These are phyloP conservation scores for Prunella strophiata DNA, from an alignment of 2,797 vertebrate genomes.

Conservation along the genomic window DNA sequence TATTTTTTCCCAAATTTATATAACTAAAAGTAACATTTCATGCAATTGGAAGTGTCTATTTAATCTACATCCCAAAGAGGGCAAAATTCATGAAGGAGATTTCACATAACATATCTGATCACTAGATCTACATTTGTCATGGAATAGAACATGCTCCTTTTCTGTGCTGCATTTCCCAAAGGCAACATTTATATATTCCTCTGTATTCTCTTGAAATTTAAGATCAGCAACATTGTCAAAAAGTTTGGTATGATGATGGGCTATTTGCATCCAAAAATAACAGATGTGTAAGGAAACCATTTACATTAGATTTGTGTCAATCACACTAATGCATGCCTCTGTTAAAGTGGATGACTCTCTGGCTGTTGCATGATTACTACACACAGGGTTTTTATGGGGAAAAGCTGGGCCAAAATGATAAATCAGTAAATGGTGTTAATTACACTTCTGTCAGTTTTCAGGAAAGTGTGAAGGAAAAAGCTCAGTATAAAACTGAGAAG, in stretches of 20 bases:
- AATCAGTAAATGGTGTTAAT: background rate
- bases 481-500: background rate
- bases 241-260: slow-evolving; percentile 81
- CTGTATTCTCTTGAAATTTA: slow-evolving; percentile 73
- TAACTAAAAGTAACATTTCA: background rate
- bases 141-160: slow-evolving; percentile 80
- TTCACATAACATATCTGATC: slow-evolving; percentile 74
- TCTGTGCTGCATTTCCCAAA: slow-evolving; percentile 86
- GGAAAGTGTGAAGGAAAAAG: background rate
- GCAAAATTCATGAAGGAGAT: background rate
- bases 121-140: slow-evolving; percentile 67
- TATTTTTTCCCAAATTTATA: background rate
- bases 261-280: slow-evolving; percentile 72
- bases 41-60: background rate
- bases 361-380: background rate
- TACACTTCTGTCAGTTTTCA: background rate
- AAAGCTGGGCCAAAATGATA: background rate
- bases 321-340: background rate
- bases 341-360: background rate
- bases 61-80: background rate
- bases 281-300: background rate
- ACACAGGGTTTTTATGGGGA: background rate
- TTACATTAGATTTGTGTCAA: background rate
- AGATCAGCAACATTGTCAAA: slow-evolving; percentile 83
- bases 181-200: slow-evolving; percentile 63